Conservation (phyloP, 2,113 vertebrate genomes). For the Toxotes chatareus region DNA sequence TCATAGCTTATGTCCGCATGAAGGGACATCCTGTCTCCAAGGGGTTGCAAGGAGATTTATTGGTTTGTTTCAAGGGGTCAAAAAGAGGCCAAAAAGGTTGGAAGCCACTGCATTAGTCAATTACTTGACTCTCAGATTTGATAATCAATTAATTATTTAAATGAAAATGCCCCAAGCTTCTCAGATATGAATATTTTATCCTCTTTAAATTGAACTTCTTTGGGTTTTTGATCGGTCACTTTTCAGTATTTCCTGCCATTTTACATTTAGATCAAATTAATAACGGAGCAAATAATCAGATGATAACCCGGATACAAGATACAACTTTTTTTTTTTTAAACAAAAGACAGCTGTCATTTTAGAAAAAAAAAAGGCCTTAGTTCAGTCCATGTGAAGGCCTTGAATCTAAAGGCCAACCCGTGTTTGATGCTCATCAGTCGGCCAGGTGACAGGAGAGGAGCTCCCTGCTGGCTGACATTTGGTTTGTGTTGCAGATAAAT, state of each 20-base stretch:
- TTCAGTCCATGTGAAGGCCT: constrained; percentile 20
- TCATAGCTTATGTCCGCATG: not conserved
- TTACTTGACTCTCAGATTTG: not conserved
- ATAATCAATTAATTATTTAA: not conserved
- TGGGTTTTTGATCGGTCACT: too few species aligned
- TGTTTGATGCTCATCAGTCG: constrained; percentile 45
- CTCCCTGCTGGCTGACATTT: constrained; percentile 55
- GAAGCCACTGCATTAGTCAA: not conserved
- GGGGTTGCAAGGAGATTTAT: not conserved
- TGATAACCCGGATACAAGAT: too few species aligned
- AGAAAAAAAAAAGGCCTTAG: constrained; percentile 11
- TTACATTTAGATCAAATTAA: too few species aligned
- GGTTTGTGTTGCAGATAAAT: constrained; percentile 27
- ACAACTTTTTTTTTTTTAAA: too few species aligned
- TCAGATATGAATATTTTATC: too few species aligned
- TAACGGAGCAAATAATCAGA: too few species aligned
- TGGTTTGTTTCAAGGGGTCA: not conserved
- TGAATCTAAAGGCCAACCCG: constrained; percentile 48
- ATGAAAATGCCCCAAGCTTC: too few species aligned
- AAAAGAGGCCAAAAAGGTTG: not conserved
- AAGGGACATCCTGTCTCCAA: not conserved
- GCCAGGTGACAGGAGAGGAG: constrained; percentile 5
- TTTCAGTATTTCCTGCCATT: too few species aligned
- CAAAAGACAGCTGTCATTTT: not conserved
- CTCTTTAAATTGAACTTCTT: too few species aligned